These are phyloP conservation scores for Troides aeacus DNA, from an alignment of 2,888 invertebrate genomes.

Conservation along the genomic window DNA sequence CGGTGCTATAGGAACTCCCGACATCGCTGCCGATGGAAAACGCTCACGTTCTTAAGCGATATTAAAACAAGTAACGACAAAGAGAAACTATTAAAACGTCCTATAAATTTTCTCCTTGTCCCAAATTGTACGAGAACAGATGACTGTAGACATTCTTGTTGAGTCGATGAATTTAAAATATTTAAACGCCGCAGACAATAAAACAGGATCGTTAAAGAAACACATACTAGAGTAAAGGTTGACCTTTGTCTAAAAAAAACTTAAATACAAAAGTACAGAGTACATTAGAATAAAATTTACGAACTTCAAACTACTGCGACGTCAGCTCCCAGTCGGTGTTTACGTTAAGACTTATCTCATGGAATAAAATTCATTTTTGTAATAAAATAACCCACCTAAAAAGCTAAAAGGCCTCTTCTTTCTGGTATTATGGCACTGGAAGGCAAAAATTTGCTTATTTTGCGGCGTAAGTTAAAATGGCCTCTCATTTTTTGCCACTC, in stretches of 20 bases:
- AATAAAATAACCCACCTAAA: slow-evolving; percentile 42
- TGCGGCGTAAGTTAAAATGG: slow-evolving; percentile 39
- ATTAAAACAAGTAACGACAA: slow-evolving; percentile 76
- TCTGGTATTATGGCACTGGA: slow-evolving; percentile 37
- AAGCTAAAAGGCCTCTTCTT: slow-evolving; percentile 41
- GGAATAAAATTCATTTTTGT: slow-evolving; percentile 39
- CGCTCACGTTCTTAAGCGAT: slow-evolving; percentile 67
- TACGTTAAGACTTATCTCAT: slow-evolving; percentile 37
- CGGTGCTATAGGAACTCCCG: slow-evolving; percentile 56
- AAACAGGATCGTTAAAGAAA: neutral
- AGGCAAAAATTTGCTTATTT: slow-evolving; percentile 44
- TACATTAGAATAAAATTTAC: slow-evolving; percentile 12
- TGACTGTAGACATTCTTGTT: neutral
- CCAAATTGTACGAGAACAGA: neutral
- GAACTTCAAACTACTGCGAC: slow-evolving; percentile 28
- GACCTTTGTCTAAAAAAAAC: neutral
- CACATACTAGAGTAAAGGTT: neutral
- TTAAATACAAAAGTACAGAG: neutral
- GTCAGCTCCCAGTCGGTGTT: slow-evolving; percentile 34
- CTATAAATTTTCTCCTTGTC: slow-evolving; percentile 53
- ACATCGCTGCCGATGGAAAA: slow-evolving; percentile 47
- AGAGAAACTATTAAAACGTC: slow-evolving; percentile 70
- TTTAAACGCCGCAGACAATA: neutral
- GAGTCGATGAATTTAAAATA: neutral
- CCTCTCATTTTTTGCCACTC: slow-evolving; percentile 41